These are phyloP conservation scores for Actinostola sp. DNA, from an alignment of 92 coral and sea anemone species.

Conservation along the genomic window DNA sequence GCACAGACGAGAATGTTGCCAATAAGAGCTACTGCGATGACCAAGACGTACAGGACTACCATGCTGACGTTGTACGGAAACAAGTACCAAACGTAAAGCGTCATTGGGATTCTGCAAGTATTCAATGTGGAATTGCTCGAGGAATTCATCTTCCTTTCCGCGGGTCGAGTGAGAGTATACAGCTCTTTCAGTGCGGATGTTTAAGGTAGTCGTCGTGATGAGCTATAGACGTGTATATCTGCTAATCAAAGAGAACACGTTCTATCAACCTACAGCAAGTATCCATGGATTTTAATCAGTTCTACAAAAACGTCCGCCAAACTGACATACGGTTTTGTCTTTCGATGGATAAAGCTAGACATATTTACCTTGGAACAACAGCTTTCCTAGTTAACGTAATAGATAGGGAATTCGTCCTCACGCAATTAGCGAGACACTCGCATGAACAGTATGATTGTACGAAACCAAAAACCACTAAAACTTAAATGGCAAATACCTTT, in stretches of 20 bases:
- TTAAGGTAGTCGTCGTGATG: not conserved
- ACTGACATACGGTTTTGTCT: not conserved
- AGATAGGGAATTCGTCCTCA: not conserved
- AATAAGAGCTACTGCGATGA: slow-evolving; percentile 58
- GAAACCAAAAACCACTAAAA: not conserved
- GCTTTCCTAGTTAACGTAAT: slow-evolving; percentile 1
- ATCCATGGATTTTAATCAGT: slow-evolving; percentile 5
- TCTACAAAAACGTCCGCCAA: slow-evolving; percentile 8
- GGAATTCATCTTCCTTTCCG: slow-evolving; percentile 1
- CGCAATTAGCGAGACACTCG: not conserved
- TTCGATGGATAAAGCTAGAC: not conserved
- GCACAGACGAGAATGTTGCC: slow-evolving; percentile 69
- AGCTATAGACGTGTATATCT: not conserved
- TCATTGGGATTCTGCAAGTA: not conserved
- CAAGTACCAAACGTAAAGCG: slow-evolving; percentile 10
- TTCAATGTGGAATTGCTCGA: not conserved
- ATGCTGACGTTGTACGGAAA: slow-evolving; percentile 2
- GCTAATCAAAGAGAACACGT: not conserved
- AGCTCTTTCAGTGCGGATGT: not conserved
- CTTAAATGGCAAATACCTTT: not conserved
- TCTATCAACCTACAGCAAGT: not conserved
- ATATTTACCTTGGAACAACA: slow-evolving; percentile 5
- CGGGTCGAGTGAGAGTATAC: not conserved
- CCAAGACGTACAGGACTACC: slow-evolving; percentile 12
- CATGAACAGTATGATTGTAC: not conserved